Percentiles rank a stretch among this genome's conserved stretches.
Conservation (phyloP, 2,888 invertebrate species). For the Oscheius sp. region DNA sequence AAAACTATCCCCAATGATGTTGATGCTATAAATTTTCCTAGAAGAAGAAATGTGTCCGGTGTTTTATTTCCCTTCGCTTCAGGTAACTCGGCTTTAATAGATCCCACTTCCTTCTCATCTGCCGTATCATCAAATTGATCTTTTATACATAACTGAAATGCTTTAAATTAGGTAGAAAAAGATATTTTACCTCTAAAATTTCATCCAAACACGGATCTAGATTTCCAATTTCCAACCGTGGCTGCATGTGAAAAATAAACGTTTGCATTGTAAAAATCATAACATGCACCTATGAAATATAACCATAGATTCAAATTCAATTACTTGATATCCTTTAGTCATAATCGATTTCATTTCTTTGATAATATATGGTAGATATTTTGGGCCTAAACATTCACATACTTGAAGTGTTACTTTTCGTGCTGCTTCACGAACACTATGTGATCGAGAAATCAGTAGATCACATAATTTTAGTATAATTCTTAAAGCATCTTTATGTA, state of each 20-base stretch:
- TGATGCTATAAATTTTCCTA: conserved; percentile 83
- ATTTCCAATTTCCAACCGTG: conserved; percentile 80
- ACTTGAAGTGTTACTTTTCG: conserved; percentile 77
- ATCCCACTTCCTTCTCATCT: conserved; percentile 90
- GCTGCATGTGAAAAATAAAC: conserved; percentile 78
- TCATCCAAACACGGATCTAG: conserved; percentile 82
- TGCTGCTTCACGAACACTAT: conserved; percentile 49
- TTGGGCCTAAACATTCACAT: conserved; percentile 84
- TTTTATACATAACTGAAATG: conserved; percentile 70
- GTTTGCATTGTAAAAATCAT: conserved; percentile 87
- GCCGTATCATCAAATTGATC: conserved; percentile 88
- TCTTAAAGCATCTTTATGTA: conserved; percentile 30
- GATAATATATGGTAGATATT: conserved; percentile 82
- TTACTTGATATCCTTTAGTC: conserved; percentile 87
- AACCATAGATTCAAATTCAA: no score
- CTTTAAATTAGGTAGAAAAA: conserved; percentile 9
- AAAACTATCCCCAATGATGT: conserved; percentile 68
- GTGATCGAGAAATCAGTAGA: conserved; percentile 84
- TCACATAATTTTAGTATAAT: conserved; percentile 80
- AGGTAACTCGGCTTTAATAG: conserved; percentile 79
- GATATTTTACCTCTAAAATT: conserved; percentile 78
- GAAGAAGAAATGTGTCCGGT: conserved; percentile 83
- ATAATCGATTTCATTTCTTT: conserved; percentile 83
- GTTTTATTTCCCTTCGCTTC: conserved; percentile 80
- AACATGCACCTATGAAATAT: conserved; percentile 80